Evolutionary conservation across 2,888 invertebrate species (phyloP).

Genomic region (Parnassius orleans): DNA sequence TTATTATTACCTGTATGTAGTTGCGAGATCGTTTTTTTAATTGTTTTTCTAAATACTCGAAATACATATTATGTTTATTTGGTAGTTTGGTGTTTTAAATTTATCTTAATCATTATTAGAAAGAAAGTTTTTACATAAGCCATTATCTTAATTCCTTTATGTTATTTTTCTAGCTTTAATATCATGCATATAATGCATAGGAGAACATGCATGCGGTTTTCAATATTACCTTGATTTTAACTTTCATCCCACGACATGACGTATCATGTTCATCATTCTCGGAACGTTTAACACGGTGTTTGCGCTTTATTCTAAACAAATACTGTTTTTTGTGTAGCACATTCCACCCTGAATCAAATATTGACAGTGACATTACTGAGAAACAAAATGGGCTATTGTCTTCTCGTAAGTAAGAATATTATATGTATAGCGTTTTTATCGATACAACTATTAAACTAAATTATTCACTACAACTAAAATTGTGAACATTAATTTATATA

Average conservation of each 20-base stretch:
- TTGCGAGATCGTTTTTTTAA: slow-evolving; percentile 15
- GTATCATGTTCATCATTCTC: slow-evolving; percentile 50
- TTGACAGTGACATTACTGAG: slow-evolving; percentile 45
- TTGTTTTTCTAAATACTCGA: neutral
- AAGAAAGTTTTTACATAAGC: too few species aligned
- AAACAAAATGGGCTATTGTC: slow-evolving; percentile 51
- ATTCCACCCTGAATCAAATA: slow-evolving; percentile 54
- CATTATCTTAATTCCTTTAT: too few species aligned
- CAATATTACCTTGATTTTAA: slow-evolving; percentile 20
- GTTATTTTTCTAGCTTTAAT: too few species aligned
- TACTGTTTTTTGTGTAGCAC: slow-evolving; percentile 40
- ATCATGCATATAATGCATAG: neutral
- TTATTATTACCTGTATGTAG: slow-evolving; percentile 30
- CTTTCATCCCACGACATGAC: slow-evolving; percentile 51
- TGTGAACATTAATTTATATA: neutral
- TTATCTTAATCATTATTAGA: too few species aligned
- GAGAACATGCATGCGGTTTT: neutral
- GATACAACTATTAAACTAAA: slow-evolving; percentile 1
- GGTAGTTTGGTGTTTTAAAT: too few species aligned
- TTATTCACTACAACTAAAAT: neutral
- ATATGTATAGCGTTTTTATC: too few species aligned
- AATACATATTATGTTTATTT: too few species aligned
- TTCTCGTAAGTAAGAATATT: slow-evolving; percentile 18
- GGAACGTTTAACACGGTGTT: slow-evolving; percentile 44
- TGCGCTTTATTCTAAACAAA: slow-evolving; percentile 44